Conservation (phyloP, 2,797 vertebrate species). For the Thalassophryne amazonica region DNA sequence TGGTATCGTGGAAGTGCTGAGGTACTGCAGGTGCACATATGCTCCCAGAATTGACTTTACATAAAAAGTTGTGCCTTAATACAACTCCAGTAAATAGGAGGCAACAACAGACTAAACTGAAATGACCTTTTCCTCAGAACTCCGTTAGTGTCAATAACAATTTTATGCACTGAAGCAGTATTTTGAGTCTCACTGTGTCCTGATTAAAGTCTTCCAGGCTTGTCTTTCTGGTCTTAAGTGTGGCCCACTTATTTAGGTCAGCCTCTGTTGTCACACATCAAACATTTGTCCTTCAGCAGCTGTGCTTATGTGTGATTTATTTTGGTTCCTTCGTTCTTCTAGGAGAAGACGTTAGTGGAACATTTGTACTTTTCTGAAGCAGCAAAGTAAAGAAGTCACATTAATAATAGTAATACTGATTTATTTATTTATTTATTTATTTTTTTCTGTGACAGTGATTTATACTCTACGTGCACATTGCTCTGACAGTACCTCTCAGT, state of each 20-base stretch:
- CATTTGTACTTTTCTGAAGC: not conserved
- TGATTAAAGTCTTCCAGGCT: not conserved
- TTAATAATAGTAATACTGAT: not conserved
- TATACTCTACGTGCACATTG: constrained; percentile 3
- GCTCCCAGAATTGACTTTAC: too few relatives aligned
- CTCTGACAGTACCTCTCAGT: constrained; percentile 6
- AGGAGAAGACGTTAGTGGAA: constrained; percentile 14
- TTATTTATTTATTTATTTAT: too few relatives aligned
- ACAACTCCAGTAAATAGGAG: not conserved
- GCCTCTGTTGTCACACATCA: constrained; percentile 15
- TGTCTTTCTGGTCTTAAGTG: too few relatives aligned
- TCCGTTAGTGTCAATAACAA: not conserved
- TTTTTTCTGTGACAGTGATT: too few relatives aligned
- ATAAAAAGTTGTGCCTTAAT: too few relatives aligned
- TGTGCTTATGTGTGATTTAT: constrained; percentile 4
- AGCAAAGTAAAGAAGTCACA: not conserved
- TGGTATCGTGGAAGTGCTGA: too few relatives aligned
- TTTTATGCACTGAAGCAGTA: not conserved
- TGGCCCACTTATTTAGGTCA: not conserved
- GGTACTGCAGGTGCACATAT: too few relatives aligned
- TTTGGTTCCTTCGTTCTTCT: not conserved
- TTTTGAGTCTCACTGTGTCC: not conserved
- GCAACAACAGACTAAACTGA: not conserved
- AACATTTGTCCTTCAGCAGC: constrained; percentile 3
- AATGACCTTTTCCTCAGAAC: not conserved